A percentile compares a stretch with the other conserved stretches of the same genome.
phyloP scores from a whole-genome alignment of 2,888 invertebrate genomes.

The Labia minor region DNA sequence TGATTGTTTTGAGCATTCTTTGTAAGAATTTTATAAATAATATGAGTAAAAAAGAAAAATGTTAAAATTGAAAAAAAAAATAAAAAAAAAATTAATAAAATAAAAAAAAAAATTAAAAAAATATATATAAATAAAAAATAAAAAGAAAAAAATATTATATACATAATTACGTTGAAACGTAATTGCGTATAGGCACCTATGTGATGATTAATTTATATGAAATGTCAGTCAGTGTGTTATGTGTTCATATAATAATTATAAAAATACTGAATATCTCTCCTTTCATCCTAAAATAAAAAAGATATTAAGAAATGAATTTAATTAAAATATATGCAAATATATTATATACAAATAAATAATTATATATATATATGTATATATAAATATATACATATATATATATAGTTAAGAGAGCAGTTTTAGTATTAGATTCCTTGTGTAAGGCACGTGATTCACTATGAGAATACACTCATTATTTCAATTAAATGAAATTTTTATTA shows the following conservation, averaged over 20 bases:
- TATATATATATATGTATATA: not conserved
- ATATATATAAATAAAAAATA: too few species aligned
- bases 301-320: conserved; percentile 1
- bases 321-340: conserved; percentile 13
- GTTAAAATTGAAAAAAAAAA: too few species aligned
- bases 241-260: conserved; percentile 21
- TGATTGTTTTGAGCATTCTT: not conserved
- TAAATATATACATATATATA: not conserved
- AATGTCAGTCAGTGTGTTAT: conserved; percentile 23
- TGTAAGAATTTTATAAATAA: not conserved
- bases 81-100: too few species aligned
- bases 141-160: not conserved
- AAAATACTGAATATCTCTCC: conserved; percentile 9
- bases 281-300: conserved; percentile 5
- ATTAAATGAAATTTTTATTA: not conserved
- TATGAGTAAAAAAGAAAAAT: not conserved
- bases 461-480: not conserved
- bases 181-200: conserved; percentile 18
- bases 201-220: conserved; percentile 17
- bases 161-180: not conserved
- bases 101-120: too few species aligned
- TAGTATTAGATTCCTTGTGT: conserved; percentile 9
- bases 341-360: not conserved
- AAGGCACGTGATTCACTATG: conserved; percentile 13
- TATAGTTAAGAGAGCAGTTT: conserved; percentile 5